Evolutionary conservation across 1,140 invertebrate species (phyloP).

Genomic region (Sminthurinus signatus): DNA sequence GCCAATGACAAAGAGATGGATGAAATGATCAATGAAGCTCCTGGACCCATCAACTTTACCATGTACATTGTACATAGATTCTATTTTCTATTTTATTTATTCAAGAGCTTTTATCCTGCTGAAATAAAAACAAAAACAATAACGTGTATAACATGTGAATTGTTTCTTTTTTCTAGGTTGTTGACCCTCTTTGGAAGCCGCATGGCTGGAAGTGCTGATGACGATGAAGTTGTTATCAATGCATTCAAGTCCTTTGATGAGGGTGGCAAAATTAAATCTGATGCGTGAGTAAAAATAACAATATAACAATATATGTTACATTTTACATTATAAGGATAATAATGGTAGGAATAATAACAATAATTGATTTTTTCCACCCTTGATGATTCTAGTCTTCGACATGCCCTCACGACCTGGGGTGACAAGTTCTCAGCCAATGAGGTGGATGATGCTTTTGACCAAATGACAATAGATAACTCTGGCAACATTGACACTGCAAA

Average conservation of each 20-base stretch:
- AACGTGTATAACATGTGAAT: too few species aligned
- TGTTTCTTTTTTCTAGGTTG: too few species aligned
- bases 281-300: constrained; percentile 57
- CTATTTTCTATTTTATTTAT: too few species aligned
- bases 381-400: constrained; percentile 78
- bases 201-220: constrained; percentile 54
- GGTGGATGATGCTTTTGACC: constrained; percentile 89
- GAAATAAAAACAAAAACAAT: too few species aligned
- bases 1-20: constrained; percentile 84
- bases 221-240: constrained; percentile 66
- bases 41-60: constrained; percentile 92
- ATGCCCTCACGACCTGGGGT: constrained; percentile 90
- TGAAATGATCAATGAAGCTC: constrained; percentile 80
- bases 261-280: constrained; percentile 74
- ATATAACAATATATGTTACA: not conserved
- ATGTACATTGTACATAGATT: too few species aligned
- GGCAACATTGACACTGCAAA: constrained; percentile 85
- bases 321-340: not conserved
- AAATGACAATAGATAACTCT: constrained; percentile 89
- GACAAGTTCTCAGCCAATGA: constrained; percentile 92
- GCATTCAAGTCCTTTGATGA: constrained; percentile 95
- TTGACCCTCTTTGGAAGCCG: constrained; percentile 84
- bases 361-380: too few species aligned
- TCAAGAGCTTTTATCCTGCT: too few species aligned
- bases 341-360: not conserved